Conservation (phyloP, 2,113 vertebrate genomes). For the Ptyas mucosa region DNA sequence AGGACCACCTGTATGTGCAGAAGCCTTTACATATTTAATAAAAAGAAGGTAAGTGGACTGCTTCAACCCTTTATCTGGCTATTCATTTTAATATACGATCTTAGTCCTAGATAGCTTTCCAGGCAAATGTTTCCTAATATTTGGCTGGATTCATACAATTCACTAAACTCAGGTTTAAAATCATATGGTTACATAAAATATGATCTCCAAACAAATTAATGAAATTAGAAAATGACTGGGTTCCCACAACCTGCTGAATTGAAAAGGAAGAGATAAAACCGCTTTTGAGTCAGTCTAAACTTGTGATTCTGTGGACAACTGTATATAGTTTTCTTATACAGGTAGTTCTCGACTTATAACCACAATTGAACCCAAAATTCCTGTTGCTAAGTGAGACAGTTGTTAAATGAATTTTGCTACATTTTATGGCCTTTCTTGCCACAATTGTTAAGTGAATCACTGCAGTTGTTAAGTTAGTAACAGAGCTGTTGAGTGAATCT, state of each 20-base stretch:
- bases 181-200: not conserved
- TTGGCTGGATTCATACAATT: not conserved
- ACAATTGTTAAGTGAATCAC: no score
- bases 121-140: not conserved
- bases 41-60: not conserved
- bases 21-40: not conserved
- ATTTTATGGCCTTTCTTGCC: no score
- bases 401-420: no score
- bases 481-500: no score
- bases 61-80: not conserved
- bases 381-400: no score
- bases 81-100: not conserved
- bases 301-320: not conserved
- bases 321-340: not conserved
- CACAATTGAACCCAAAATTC: no score
- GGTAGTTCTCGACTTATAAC: no score
- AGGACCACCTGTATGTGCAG: no score
- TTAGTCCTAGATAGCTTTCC: not conserved
- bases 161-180: not conserved
- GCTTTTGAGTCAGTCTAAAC: not conserved
- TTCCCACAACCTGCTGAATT: not conserved
- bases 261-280: not conserved
- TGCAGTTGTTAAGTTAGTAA: no score
- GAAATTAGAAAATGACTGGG: not conserved
- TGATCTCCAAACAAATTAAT: not conserved